Evolutionary conservation across 2,797 vertebrate species (phyloP).

Genomic region (Halcyon chelicuti): DNA sequence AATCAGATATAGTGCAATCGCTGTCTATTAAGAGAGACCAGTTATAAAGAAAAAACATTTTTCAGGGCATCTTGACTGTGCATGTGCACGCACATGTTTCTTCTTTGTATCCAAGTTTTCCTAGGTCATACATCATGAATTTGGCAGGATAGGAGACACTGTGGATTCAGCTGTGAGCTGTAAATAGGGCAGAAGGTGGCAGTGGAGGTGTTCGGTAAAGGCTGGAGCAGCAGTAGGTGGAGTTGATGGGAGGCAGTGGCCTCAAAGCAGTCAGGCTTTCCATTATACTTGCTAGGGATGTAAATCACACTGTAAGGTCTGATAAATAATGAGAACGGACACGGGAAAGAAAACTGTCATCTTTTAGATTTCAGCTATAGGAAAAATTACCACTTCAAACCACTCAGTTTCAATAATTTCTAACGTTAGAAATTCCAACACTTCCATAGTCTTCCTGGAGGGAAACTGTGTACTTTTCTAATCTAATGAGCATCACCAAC

Average conservation of each 20-base stretch:
- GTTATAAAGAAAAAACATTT: background rate
- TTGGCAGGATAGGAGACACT: background rate
- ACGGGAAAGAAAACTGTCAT: constrained; percentile 16
- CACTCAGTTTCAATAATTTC: constrained; percentile 14
- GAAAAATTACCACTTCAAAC: constrained; percentile 61
- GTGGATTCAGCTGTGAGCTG: background rate
- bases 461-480: constrained; percentile 28
- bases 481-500: constrained; percentile 20
- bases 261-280: background rate
- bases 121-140: background rate
- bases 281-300: background rate
- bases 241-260: background rate
- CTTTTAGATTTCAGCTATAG: constrained; percentile 17
- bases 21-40: background rate
- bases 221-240: background rate
- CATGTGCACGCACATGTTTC: background rate
- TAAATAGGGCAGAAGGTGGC: constrained; percentile 44
- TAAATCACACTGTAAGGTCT: background rate
- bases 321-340: constrained; percentile 42
- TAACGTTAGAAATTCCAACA: background rate
- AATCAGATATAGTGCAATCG: background rate
- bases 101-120: background rate
- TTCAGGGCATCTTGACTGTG: background rate
- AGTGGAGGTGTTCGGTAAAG: constrained; percentile 6
- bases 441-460: constrained; percentile 7